Percentiles rank a stretch among this genome's conserved stretches.
Conservation (phyloP, 2,797 vertebrate species). For the Hydrolagus colliei region DNA sequence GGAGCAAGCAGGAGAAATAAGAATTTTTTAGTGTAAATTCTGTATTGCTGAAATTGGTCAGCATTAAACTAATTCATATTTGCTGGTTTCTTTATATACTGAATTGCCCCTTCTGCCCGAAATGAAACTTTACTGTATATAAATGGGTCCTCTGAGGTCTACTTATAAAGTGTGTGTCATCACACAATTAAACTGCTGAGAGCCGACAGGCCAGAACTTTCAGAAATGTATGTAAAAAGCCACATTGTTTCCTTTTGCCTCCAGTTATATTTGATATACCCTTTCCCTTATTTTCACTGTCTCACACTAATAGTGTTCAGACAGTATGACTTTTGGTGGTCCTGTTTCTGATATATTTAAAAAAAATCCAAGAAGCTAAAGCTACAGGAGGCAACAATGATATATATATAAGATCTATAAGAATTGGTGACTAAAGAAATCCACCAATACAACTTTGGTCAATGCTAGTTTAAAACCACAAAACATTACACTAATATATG, state of each 20-base stretch:
- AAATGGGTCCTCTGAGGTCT: conserved; percentile 6
- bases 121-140: conserved; percentile 32
- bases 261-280: conserved; percentile 23
- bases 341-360: conserved; percentile 15
- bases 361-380: neutral
- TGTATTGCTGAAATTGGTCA: conserved; percentile 27
- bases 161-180: conserved; percentile 23
- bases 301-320: conserved; percentile 25
- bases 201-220: conserved; percentile 27
- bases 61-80: conserved; percentile 30
- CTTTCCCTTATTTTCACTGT: conserved; percentile 19
- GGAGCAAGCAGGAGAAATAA: conserved; percentile 18
- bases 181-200: conserved; percentile 14
- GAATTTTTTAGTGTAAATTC: conserved; percentile 13
- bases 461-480: conserved; percentile 1
- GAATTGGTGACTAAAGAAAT: neutral
- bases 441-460: neutral
- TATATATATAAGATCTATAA: neutral
- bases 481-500: conserved; percentile 30
- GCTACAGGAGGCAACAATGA: conserved; percentile 2
- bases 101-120: conserved; percentile 28
- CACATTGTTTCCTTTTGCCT: conserved; percentile 18
- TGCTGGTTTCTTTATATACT: conserved; percentile 30
- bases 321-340: conserved; percentile 9
- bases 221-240: conserved; percentile 23